Percentiles rank a stretch among this genome's conserved stretches.
phyloP scores from a whole-genome alignment of 2,888 invertebrate genomes.

The Stomorhina lunata region DNA sequence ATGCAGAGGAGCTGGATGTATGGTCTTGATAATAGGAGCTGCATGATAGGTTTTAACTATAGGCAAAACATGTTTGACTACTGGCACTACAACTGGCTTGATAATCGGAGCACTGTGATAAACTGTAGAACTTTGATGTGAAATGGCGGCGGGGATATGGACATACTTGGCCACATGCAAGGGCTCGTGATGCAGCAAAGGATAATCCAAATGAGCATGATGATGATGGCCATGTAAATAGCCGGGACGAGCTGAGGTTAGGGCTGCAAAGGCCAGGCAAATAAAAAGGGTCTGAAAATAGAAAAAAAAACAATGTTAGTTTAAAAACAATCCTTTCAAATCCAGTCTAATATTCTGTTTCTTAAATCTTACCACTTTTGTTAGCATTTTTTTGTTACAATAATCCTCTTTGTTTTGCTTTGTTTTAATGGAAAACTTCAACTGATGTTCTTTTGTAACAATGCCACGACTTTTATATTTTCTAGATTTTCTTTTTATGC shows the following conservation, averaged over 20 bases:
- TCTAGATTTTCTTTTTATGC: slow-evolving; percentile 51
- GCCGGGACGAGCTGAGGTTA: slow-evolving; percentile 75
- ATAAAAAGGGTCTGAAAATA: slow-evolving; percentile 33
- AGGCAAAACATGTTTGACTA: slow-evolving; percentile 75
- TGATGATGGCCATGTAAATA: slow-evolving; percentile 76
- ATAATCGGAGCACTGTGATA: slow-evolving; percentile 76
- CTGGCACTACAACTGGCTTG: slow-evolving; percentile 76
- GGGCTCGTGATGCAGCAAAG: slow-evolving; percentile 70
- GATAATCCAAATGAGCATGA: slow-evolving; percentile 72
- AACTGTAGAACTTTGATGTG: slow-evolving; percentile 78
- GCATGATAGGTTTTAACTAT: slow-evolving; percentile 76
- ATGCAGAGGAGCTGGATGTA: slow-evolving; percentile 71
- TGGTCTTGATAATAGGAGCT: slow-evolving; percentile 76
- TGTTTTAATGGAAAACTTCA: slow-evolving; percentile 51
- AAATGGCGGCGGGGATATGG: slow-evolving; percentile 76
- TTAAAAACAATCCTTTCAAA: not conserved
- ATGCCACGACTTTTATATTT: slow-evolving; percentile 65
- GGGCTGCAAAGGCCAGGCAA: slow-evolving; percentile 67
- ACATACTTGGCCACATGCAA: slow-evolving; percentile 75
- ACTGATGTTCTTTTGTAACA: slow-evolving; percentile 54
- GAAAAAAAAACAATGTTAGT: not conserved
- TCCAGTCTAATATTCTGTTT: not conserved
- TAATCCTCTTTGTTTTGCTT: slow-evolving; percentile 51
- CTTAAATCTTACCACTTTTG: slow-evolving; percentile 51
- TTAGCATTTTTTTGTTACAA: slow-evolving; percentile 39